Conservation (phyloP, 2,113 vertebrate genomes). For the Onychostoma macrolepis region DNA sequence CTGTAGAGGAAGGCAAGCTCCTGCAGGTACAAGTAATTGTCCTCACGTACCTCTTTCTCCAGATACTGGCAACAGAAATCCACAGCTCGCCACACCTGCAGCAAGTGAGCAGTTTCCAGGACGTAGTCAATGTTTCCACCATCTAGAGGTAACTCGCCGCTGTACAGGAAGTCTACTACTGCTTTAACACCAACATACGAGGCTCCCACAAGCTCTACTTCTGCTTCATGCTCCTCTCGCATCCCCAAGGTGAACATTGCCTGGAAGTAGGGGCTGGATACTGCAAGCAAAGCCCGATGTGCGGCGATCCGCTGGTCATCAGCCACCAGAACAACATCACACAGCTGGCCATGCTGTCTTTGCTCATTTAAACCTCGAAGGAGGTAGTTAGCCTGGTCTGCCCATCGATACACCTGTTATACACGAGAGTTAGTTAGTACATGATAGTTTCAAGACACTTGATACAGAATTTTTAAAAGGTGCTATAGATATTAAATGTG, state of each 20-base stretch:
- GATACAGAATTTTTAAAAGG: not conserved
- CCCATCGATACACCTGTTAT: conserved; percentile 83
- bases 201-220: conserved; percentile 89
- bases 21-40: conserved; percentile 93
- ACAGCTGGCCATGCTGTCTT: conserved; percentile 84
- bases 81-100: conserved; percentile 92
- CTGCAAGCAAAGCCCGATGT: conserved; percentile 88
- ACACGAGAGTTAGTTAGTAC: not conserved
- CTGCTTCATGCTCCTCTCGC: conserved; percentile 88
- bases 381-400: conserved; percentile 78
- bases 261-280: conserved; percentile 94
- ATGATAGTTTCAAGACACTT: not conserved
- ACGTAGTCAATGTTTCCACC: conserved; percentile 89
- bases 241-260: conserved; percentile 97
- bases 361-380: conserved; percentile 90
- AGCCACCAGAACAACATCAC: conserved; percentile 89
- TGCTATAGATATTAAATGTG: not conserved
- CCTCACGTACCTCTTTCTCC: conserved; percentile 89
- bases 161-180: conserved; percentile 92
- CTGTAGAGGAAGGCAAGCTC: conserved; percentile 91
- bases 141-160: conserved; percentile 85
- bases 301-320: conserved; percentile 82
- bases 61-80: conserved; percentile 97
- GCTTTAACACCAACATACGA: conserved; percentile 88
- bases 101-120: conserved; percentile 89